Evolutionary conservation across 2,797 vertebrate species (phyloP).

Genomic region (Natrix natrix): DNA sequence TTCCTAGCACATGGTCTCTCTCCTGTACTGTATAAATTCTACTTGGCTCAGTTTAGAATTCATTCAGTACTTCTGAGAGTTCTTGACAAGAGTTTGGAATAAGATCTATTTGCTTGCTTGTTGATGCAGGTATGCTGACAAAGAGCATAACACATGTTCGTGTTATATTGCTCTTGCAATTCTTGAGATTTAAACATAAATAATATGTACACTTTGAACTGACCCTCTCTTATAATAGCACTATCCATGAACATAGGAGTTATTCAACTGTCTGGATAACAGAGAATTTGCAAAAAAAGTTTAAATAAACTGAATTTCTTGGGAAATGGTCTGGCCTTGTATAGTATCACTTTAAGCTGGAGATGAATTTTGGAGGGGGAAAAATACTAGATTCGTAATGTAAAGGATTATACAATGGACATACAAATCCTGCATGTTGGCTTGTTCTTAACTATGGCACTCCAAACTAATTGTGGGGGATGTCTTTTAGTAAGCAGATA

Average conservation of each 20-base stretch:
- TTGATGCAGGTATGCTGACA: neutral
- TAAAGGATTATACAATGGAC: neutral
- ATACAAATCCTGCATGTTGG: neutral
- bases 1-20: neutral
- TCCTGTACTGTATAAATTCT: neutral
- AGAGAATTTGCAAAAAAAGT: neutral
- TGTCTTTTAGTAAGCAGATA: neutral
- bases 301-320: neutral
- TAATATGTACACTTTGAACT: neutral
- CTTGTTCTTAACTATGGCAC: neutral
- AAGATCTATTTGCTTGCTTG: neutral
- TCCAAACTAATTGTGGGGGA: neutral
- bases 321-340: neutral
- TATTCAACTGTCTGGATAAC: neutral
- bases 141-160: neutral
- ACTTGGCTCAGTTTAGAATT: neutral
- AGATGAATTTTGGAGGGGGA: neutral
- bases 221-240: neutral
- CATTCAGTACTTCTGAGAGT: neutral
- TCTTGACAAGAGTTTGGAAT: neutral
- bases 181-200: neutral
- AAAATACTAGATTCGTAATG: neutral
- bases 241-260: neutral
- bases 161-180: neutral
- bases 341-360: neutral